These are phyloP conservation scores for Serripes groenlandicus DNA, from an alignment of 2,888 invertebrate genomes.

Conservation along the genomic window DNA sequence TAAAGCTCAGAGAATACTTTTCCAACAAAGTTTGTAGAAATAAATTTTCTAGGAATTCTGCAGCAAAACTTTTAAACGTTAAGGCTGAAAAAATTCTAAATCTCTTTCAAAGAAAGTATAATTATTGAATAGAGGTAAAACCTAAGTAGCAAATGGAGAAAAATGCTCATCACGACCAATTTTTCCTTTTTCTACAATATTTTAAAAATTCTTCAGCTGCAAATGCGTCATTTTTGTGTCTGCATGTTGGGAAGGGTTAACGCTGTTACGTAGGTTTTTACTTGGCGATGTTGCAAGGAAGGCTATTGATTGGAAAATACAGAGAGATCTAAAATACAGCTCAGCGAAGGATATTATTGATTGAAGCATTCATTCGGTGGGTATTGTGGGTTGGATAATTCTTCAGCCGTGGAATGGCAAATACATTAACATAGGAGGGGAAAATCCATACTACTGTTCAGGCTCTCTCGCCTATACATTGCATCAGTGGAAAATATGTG, in stretches of 20 bases:
- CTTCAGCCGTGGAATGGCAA: slow-evolving; percentile 42
- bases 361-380: slow-evolving; percentile 12
- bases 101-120: too few species aligned
- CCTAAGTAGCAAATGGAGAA: not conserved
- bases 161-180: not conserved
- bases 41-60: too few species aligned
- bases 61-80: too few species aligned
- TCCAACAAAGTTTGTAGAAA: too few species aligned
- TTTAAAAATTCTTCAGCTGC: not conserved
- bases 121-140: not conserved
- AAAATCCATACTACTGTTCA: slow-evolving; percentile 43
- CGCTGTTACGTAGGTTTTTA: not conserved
- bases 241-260: not conserved
- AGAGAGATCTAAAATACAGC: not conserved
- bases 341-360: slow-evolving; percentile 14
- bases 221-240: not conserved
- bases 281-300: not conserved
- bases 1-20: too few species aligned
- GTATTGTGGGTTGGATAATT: slow-evolving; percentile 50
- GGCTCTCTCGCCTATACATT: not conserved
- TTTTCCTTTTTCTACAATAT: slow-evolving; percentile 8
- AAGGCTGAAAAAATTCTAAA: too few species aligned
- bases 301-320: slow-evolving; percentile 6
- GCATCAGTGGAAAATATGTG: slow-evolving; percentile 8
- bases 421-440: slow-evolving; percentile 55